These are phyloP conservation scores for Drosophila neotestacea DNA, from an alignment of 2,888 invertebrate species.

Conservation along the genomic window DNA sequence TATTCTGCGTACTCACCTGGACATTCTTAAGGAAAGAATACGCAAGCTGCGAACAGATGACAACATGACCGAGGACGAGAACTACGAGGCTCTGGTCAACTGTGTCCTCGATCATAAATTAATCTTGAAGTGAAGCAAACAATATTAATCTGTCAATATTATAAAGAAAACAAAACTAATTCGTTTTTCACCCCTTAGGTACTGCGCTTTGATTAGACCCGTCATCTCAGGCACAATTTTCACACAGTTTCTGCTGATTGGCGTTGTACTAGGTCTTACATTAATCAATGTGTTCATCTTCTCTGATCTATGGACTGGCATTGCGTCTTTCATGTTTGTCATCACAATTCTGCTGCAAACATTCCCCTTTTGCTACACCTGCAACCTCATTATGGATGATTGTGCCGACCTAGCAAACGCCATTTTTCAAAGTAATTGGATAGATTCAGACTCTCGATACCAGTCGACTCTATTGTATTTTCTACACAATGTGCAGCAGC, in stretches of 20 bases:
- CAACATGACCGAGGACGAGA: constrained; percentile 52
- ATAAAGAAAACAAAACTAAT: neutral
- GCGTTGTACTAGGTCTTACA: constrained; percentile 65
- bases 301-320: constrained; percentile 59
- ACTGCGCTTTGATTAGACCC: constrained; percentile 60
- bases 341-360: constrained; percentile 65
- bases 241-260: constrained; percentile 70
- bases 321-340: constrained; percentile 63
- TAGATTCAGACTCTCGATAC: constrained; percentile 58
- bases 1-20: constrained; percentile 67
- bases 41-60: constrained; percentile 48
- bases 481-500: constrained; percentile 70
- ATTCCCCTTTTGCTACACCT: constrained; percentile 75
- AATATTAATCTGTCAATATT: neutral
- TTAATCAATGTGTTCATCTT: constrained; percentile 70
- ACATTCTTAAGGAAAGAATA: constrained; percentile 64
- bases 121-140: constrained; percentile 62
- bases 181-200: constrained; percentile 27
- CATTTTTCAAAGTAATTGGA: constrained; percentile 78
- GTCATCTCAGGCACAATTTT: constrained; percentile 77
- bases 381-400: constrained; percentile 72
- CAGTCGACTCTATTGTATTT: constrained; percentile 65
- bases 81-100: constrained; percentile 64
- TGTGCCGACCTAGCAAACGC: constrained; percentile 61
- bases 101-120: constrained; percentile 75